phyloP scores from a whole-genome alignment of 2,113 vertebrate species.

The Hylia prasina region DNA sequence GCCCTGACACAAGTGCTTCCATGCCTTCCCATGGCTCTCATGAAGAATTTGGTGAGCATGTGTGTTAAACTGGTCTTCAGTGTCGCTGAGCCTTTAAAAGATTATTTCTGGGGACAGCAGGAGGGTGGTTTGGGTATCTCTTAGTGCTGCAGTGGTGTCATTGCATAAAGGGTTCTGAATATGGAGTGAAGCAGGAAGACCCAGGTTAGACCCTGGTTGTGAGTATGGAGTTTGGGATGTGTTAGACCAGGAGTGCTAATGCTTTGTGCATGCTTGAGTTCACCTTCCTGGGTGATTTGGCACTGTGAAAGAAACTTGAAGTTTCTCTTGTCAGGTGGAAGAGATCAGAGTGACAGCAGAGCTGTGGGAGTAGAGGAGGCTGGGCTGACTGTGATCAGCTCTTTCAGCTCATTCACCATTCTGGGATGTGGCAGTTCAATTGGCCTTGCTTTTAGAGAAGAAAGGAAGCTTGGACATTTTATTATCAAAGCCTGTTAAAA shows the following conservation, averaged over 20 bases:
- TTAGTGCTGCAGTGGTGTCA: not conserved
- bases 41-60: constrained; percentile 83
- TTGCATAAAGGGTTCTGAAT: not conserved
- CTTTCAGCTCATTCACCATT: not conserved
- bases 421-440: not conserved
- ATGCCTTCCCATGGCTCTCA: constrained; percentile 77
- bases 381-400: not conserved
- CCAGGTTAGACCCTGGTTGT: not conserved
- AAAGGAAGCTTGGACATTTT: not conserved
- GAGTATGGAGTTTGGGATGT: not conserved
- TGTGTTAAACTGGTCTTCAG: not conserved
- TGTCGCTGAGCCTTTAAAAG: not conserved
- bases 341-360: not conserved
- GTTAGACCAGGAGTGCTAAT: not conserved
- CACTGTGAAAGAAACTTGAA: not conserved
- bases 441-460: not conserved
- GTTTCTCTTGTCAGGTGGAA: not conserved
- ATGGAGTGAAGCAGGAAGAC: not conserved
- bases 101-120: not conserved
- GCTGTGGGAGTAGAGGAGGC: not conserved
- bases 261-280: not conserved
- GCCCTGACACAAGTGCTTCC: constrained; percentile 70
- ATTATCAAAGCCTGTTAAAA: not conserved
- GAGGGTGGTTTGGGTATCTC: not conserved
- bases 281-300: not conserved